phyloP scores from a whole-genome alignment of 2,797 vertebrate species.

The Darevskia mixta region DNA sequence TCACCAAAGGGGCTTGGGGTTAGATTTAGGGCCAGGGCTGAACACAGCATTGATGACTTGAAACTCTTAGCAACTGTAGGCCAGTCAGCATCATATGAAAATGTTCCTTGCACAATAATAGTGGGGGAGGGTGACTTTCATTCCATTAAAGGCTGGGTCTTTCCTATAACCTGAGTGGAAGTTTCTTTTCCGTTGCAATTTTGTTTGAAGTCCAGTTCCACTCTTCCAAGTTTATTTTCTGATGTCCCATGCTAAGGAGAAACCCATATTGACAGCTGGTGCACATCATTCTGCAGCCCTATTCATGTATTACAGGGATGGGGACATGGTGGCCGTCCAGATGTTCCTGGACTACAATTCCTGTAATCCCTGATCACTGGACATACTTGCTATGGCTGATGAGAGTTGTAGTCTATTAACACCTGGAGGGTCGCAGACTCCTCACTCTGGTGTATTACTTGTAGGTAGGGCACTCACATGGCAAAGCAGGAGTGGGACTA shows the following conservation, averaged over 20 bases:
- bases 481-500: no score
- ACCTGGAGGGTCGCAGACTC: no score
- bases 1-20: not conserved
- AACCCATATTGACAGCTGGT: no score
- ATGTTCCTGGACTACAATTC: no score
- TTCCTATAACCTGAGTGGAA: not conserved
- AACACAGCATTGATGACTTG: not conserved
- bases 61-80: not conserved
- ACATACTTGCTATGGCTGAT: no score
- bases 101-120: not conserved
- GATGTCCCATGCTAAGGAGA: not conserved
- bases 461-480: no score
- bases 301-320: no score
- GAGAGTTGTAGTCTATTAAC: no score
- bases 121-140: not conserved
- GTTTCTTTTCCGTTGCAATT: not conserved
- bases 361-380: no score
- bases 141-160: not conserved
- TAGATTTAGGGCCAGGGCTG: not conserved
- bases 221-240: not conserved
- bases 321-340: no score
- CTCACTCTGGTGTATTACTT: no score
- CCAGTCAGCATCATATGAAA: not conserved
- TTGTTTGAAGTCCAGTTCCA: not conserved
- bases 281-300: no score